phyloP scores from a whole-genome alignment of 2,797 vertebrate species.

The Anguilla obscura region DNA sequence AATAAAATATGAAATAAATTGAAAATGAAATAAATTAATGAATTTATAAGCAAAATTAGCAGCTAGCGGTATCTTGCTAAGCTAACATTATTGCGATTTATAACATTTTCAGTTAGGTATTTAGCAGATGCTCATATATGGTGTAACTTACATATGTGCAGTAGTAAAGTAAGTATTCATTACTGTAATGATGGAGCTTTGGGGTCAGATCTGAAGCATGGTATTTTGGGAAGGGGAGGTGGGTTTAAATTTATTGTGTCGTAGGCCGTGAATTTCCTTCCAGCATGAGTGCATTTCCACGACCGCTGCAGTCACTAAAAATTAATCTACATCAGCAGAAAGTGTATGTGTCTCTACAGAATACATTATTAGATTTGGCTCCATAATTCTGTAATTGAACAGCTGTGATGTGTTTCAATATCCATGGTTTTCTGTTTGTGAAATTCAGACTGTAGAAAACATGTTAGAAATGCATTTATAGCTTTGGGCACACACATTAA shows the following conservation, averaged over 20 bases:
- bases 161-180: not conserved
- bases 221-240: not conserved
- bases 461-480: slow-evolving; percentile 1
- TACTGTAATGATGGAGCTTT: not conserved
- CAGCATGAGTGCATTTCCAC: not conserved
- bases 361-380: slow-evolving; percentile 15
- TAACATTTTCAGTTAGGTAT: too few relatives aligned
- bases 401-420: not conserved
- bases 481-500: not conserved
- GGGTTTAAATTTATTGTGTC: not conserved
- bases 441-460: not conserved
- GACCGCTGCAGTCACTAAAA: slow-evolving; percentile 12
- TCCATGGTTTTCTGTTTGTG: not conserved
- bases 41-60: too few relatives aligned
- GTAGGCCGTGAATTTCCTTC: not conserved
- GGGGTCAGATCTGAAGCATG: not conserved
- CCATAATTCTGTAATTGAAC: not conserved
- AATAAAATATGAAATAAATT: too few relatives aligned
- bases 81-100: too few relatives aligned
- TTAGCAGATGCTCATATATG: not conserved
- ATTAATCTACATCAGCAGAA: slow-evolving; percentile 11
- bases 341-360: not conserved
- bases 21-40: too few relatives aligned
- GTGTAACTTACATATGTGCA: not conserved
- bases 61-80: too few relatives aligned